Conservation (phyloP, 2,797 vertebrate species). For the Acropternis orthonyx region DNA sequence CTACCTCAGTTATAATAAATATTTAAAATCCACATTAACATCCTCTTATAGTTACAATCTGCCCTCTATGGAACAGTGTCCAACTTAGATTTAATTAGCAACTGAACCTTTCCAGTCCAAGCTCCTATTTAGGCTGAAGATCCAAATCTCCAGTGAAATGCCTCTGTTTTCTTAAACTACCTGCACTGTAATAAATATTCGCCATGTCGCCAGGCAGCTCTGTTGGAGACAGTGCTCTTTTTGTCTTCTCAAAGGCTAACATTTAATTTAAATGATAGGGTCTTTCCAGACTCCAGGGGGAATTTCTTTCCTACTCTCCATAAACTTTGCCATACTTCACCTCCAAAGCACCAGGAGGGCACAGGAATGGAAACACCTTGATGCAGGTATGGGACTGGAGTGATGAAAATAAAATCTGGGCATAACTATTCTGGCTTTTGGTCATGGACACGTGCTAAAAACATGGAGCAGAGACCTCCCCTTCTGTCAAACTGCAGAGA, state of each 20-base stretch:
- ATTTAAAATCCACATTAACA: conserved; percentile 82
- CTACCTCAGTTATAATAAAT: conserved; percentile 85
- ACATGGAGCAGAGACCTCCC: background rate
- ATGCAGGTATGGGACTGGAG: background rate
- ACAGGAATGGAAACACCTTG: background rate
- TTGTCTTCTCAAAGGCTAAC: conserved; percentile 74
- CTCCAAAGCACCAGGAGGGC: background rate
- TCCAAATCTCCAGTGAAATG: conserved; percentile 58
- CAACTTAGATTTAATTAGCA: conserved; percentile 84
- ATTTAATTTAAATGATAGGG: conserved; percentile 72
- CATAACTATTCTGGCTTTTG: background rate
- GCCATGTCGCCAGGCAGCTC: conserved; percentile 58
- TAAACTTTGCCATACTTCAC: conserved; percentile 42
- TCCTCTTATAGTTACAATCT: conserved; percentile 81
- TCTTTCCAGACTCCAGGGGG: conserved; percentile 66
- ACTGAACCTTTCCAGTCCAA: conserved; percentile 66
- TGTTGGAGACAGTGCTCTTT: conserved; percentile 74
- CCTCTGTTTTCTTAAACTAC: conserved; percentile 80
- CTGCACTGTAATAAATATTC: conserved; percentile 74
- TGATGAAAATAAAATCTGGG: background rate
- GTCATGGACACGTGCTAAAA: accelerated
- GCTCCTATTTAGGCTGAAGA: conserved; percentile 66
- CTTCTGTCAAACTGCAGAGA: background rate
- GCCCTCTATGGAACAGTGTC: conserved; percentile 78
- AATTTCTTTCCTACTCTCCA: conserved; percentile 59